Evolutionary conservation across 2,888 invertebrate species (phyloP), one percentile per base, ranked within the genome.

Genomic region (Agrochola litura): DNA sequence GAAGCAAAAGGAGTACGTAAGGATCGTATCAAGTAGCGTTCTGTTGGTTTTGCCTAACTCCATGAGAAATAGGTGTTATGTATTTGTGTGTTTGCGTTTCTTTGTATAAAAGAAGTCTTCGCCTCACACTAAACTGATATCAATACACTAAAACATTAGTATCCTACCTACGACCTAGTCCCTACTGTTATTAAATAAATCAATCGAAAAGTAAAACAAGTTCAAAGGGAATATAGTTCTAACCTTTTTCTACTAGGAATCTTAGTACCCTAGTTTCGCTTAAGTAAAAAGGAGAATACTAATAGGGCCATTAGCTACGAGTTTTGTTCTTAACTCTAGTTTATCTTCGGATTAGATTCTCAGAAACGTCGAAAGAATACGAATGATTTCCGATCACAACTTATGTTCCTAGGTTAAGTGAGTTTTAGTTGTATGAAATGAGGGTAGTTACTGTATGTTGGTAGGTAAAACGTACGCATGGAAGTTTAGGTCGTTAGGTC

Each of bases 351-450:
- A 73, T 73, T 25, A 60, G 52, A 54, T 77, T 58, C 58, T 49
- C 14, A 8, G 66, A 56, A 63, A 56, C 80, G 37, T 9, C 30
- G 60, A 56, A 68, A 54, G 73, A 66, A 64, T 83, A 83, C 73
- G 49, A 77, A 78, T 60, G 54, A 52, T 73, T 83, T 77, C 61
- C 61, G 70, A 82, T 52, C 14, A 14, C 58, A 65, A 76, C 65
- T 73, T 65, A 22, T 19, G 52, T 80, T 67, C 64, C 30, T 43
- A 46, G 64, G 58, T n/a, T 58, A 60, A 77, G n/a, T 81, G 19
- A 75, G 54, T 75, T 66, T 37, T 30, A 52, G 60, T 72, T 79
- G 22, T 77, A 78, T 56, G 37, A 56, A 72, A 52, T 72, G 73
- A 79, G 56, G 56, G 46, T 72, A 72, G 41, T 81, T 81, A 30